Percentiles rank a stretch among this genome's conserved stretches.
Evolutionary conservation across 2,888 invertebrate genomes (phyloP).

Genomic region (Imbricaverruca yamaguchii): DNA sequence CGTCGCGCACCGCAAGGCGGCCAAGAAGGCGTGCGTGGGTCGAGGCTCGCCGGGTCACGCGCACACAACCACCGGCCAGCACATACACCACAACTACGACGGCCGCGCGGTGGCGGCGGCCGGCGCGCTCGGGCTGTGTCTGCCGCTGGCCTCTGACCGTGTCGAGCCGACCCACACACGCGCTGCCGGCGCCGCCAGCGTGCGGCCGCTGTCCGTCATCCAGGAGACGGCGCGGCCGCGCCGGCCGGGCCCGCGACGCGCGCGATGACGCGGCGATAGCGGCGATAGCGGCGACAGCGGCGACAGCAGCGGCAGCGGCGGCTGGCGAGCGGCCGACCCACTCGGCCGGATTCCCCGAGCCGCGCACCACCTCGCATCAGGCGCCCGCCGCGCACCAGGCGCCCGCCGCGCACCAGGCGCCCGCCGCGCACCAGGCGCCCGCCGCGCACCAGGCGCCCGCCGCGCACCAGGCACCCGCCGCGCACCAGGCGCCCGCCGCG

Average conservation of each 20-base stretch:
- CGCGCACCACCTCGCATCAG: not conserved
- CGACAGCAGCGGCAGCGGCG: not conserved
- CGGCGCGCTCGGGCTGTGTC: not conserved
- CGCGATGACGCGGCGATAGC: not conserved
- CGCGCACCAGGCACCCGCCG: not conserved
- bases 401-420: not conserved
- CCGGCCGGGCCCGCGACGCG: not conserved
- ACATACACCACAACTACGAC: not conserved
- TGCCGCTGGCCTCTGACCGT: not conserved
- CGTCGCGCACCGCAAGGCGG: not conserved
- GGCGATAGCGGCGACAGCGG: not conserved
- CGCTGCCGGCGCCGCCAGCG: not conserved
- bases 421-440: not conserved
- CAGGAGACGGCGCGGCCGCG: not conserved
- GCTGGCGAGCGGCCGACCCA: not conserved
- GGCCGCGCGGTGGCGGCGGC: not conserved
- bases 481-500: not conserved
- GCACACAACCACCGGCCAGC: constrained; percentile 17
- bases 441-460: too few species aligned
- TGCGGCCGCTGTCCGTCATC: not conserved
- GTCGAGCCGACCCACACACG: not conserved
- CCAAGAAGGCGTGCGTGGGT: not conserved
- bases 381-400: not conserved
- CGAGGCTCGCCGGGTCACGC: not conserved
- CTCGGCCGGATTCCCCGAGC: not conserved